Percentiles rank a stretch among this genome's conserved stretches.
These are phyloP conservation scores for Amiota communis DNA, from an alignment of 2,888 invertebrate genomes.

Conservation along the genomic window DNA sequence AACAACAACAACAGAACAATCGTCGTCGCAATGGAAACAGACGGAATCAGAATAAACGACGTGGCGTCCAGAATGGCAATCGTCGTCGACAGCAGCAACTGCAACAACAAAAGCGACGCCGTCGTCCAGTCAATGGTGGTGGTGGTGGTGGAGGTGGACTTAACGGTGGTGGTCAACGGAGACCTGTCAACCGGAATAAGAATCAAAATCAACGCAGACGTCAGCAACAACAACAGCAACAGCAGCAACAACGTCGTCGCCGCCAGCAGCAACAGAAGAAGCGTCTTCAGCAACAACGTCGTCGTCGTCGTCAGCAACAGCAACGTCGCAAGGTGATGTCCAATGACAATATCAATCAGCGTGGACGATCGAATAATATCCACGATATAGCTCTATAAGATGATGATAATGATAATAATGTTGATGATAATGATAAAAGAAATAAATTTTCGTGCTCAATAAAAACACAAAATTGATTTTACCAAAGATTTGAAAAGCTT, in stretches of 20 bases:
- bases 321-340: slow-evolving; percentile 29
- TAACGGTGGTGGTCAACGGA: slow-evolving; percentile 33
- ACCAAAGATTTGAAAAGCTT: too few relatives aligned
- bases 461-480: too few relatives aligned
- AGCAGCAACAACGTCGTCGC: slow-evolving; percentile 44
- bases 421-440: too few relatives aligned
- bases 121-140: neutral
- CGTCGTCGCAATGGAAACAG: slow-evolving; percentile 27
- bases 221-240: slow-evolving; percentile 24
- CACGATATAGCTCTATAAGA: too few relatives aligned
- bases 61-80: slow-evolving; percentile 42
- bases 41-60: slow-evolving; percentile 22
- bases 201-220: slow-evolving; percentile 29
- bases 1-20: neutral
- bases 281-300: neutral
- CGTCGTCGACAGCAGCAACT: slow-evolving; percentile 28
- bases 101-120: slow-evolving; percentile 31
- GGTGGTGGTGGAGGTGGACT: slow-evolving; percentile 20
- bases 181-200: slow-evolving; percentile 26
- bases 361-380: too few relatives aligned
- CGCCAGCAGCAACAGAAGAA: slow-evolving; percentile 38
- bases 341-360: slow-evolving; percentile 1
- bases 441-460: too few relatives aligned
- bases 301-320: slow-evolving; percentile 35
- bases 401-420: too few relatives aligned